A percentile compares a stretch with the other conserved stretches of the same genome.
Conservation (phyloP, 2,113 vertebrate genomes). For the Peromyscus maniculatus region DNA sequence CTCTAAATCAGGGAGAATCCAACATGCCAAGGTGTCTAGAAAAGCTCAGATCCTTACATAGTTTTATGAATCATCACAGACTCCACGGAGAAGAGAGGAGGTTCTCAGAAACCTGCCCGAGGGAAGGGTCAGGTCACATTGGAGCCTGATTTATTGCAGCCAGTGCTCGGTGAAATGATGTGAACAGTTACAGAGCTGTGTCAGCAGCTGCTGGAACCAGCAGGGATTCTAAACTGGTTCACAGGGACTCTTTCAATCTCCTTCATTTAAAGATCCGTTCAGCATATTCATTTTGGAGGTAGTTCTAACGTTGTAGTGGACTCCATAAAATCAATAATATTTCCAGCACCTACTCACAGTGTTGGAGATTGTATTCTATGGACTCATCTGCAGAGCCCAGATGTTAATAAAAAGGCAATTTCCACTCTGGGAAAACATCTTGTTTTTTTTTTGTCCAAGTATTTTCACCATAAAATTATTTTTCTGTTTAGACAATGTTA, state of each 20-base stretch:
- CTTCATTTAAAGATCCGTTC: background rate
- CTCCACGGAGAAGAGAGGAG: background rate
- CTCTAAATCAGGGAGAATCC: conserved; percentile 37
- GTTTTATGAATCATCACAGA: background rate
- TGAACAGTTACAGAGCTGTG: background rate
- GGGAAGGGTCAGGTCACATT: background rate
- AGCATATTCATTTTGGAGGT: background rate
- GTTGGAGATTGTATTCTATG: background rate
- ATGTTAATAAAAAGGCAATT: background rate
- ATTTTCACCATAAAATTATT: background rate
- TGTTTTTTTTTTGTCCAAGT: background rate
- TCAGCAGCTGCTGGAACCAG: background rate
- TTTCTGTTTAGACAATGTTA: conserved; percentile 39
- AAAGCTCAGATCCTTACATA: background rate
- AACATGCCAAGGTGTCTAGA: background rate
- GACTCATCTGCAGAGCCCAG: background rate
- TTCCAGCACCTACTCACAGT: background rate
- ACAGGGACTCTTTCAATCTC: background rate
- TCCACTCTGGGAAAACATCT: background rate
- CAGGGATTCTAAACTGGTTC: background rate
- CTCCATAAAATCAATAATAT: background rate
- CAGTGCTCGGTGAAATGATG: background rate
- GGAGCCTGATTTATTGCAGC: background rate
- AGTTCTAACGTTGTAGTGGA: background rate
- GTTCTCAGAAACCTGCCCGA: background rate